phyloP scores from a whole-genome alignment of 2,888 invertebrate genomes.

The Scrobipalpa costella region DNA sequence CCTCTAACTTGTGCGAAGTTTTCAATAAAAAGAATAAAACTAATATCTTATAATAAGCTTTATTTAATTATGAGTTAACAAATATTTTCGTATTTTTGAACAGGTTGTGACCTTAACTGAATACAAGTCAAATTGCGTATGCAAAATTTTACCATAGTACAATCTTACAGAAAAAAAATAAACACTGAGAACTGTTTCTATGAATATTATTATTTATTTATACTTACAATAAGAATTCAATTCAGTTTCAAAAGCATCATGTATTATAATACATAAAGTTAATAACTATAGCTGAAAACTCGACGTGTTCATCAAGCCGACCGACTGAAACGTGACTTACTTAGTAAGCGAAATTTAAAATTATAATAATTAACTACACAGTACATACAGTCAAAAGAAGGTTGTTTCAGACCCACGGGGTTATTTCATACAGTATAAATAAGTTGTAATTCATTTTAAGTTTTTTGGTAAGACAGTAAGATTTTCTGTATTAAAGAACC shows the following conservation, averaged over 20 bases:
- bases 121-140: constrained; percentile 77
- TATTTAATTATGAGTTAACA: constrained; percentile 82
- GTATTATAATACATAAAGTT: constrained; percentile 78
- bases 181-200: constrained; percentile 79
- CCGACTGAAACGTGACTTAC: constrained; percentile 68
- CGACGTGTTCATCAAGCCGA: constrained; percentile 68
- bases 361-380: constrained; percentile 59
- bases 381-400: constrained; percentile 34
- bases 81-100: constrained; percentile 80
- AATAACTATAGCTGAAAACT: constrained; percentile 72
- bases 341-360: constrained; percentile 75
- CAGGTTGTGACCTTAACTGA: constrained; percentile 81
- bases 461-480: neutral
- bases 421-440: neutral
- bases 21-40: constrained; percentile 62
- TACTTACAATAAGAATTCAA: constrained; percentile 80
- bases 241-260: constrained; percentile 78
- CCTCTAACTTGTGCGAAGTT: neutral
- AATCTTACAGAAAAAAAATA: constrained; percentile 73
- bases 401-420: constrained; percentile 1
- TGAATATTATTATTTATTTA: constrained; percentile 78
- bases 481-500: neutral
- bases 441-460: neutral
- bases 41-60: constrained; percentile 80
- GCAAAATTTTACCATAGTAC: constrained; percentile 66